Conservation (phyloP, 2,113 vertebrate species). For the Polypterus bichir region DNA sequence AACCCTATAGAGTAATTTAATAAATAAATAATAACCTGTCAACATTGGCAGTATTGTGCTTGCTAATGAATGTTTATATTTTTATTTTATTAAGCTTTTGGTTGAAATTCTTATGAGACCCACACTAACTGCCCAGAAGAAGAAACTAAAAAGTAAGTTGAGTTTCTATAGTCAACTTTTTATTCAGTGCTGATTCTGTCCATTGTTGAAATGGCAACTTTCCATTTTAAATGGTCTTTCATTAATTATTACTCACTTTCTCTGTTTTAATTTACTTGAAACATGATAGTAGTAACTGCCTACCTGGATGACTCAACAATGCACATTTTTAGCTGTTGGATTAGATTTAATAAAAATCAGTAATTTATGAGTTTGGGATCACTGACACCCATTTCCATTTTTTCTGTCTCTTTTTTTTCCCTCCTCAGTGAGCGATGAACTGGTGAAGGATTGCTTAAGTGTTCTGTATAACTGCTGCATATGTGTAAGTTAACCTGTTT, state of each 20-base stretch:
- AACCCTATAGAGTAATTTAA: too few species aligned
- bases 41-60: too few species aligned
- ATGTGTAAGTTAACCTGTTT: conserved; percentile 64
- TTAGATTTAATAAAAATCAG: too few species aligned
- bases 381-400: neutral
- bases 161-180: neutral
- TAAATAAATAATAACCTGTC: too few species aligned
- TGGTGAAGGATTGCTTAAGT: conserved; percentile 88
- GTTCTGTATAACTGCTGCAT: conserved; percentile 92
- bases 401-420: conserved; percentile 19
- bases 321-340: too few species aligned
- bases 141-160: conserved; percentile 82
- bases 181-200: too few species aligned
- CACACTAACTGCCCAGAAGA: conserved; percentile 84
- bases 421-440: conserved; percentile 78
- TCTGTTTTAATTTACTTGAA: too few species aligned
- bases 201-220: too few species aligned
- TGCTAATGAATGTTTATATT: neutral
- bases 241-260: neutral
- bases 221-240: neutral
- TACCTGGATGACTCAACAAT: too few species aligned
- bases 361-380: too few species aligned
- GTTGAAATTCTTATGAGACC: conserved; percentile 96
- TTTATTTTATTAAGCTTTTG: conserved; percentile 59
- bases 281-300: too few species aligned